A percentile compares a stretch with the other conserved stretches of the same genome.
Evolutionary conservation across 1,140 invertebrate genomes (phyloP).

Genomic region (Dendroctonus valens): DNA sequence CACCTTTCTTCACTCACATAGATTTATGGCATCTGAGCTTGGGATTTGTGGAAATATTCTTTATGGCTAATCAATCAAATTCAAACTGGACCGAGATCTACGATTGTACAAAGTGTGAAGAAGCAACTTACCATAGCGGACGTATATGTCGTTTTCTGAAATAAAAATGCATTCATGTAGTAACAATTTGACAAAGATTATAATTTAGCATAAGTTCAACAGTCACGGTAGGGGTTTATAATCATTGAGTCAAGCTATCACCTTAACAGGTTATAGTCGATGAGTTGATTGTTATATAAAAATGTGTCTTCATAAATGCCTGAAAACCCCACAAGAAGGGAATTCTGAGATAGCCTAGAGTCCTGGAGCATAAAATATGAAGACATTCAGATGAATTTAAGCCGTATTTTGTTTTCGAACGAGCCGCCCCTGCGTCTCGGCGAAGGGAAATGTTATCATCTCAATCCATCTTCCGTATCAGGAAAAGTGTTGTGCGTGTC

Average conservation of each 20-base stretch:
- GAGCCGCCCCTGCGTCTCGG: slow-evolving; percentile 21
- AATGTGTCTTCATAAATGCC: no score
- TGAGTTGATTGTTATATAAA: no score
- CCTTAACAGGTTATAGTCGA: no score
- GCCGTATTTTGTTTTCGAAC: not conserved
- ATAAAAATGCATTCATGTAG: slow-evolving; percentile 11
- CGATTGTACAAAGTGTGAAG: not conserved
- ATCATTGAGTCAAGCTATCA: no score
- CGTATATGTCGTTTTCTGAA: slow-evolving; percentile 21
- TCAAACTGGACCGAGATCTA: not conserved
- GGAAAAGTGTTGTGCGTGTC: slow-evolving; percentile 48
- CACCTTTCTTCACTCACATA: slow-evolving; percentile 21
- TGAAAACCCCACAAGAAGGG: no score
- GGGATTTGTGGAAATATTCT: not conserved
- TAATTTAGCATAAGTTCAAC: no score
- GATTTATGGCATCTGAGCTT: not conserved
- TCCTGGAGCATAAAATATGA: no score
- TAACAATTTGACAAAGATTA: not conserved
- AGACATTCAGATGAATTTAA: not conserved
- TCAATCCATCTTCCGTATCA: slow-evolving; percentile 50
- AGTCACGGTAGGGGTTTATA: no score
- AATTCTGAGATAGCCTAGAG: no score
- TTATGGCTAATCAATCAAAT: not conserved
- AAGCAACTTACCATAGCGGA: slow-evolving; percentile 20
- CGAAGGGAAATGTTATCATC: slow-evolving; percentile 47